These are phyloP conservation scores for Oophaga pumilio DNA, from an alignment of 2,113 vertebrate genomes.

Conservation along the genomic window DNA sequence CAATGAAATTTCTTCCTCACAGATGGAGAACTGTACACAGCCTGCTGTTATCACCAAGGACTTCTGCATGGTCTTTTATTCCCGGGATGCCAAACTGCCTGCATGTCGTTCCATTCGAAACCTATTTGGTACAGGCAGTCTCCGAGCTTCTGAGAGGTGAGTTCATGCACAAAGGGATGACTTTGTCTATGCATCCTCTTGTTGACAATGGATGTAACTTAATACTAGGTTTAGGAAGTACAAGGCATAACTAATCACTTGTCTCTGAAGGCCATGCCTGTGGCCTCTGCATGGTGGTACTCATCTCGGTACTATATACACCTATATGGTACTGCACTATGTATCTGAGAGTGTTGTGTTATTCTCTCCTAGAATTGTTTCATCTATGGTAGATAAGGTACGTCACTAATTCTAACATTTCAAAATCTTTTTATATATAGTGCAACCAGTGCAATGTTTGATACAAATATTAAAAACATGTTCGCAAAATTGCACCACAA, in stretches of 20 bases:
- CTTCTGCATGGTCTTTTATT: constrained; percentile 98
- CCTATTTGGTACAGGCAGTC: constrained; percentile 89
- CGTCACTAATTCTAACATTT: too few species aligned
- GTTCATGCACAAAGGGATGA: not conserved
- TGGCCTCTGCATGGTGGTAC: not conserved
- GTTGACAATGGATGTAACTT: not conserved
- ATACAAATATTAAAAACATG: not conserved
- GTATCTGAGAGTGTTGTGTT: too few species aligned
- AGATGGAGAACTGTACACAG: constrained; percentile 97
- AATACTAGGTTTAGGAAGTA: not conserved
- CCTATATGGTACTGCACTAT: too few species aligned
- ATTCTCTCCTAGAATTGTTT: too few species aligned
- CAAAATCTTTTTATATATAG: too few species aligned
- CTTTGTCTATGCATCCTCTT: not conserved
- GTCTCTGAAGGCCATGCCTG: too few species aligned
- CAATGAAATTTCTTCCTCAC: not conserved
- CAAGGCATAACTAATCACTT: not conserved
- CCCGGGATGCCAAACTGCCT: constrained; percentile 91
- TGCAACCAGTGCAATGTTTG: not conserved
- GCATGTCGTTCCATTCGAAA: constrained; percentile 92
- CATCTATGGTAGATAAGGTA: too few species aligned
- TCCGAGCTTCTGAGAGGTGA: constrained; percentile 89
- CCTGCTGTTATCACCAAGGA: constrained; percentile 95
- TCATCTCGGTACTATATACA: not conserved
- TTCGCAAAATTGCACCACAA: not conserved